Percentiles rank a stretch among this genome's conserved stretches.
These are phyloP conservation scores for Argopecten irradians DNA, from an alignment of 1,140 invertebrate species.

Conservation along the genomic window DNA sequence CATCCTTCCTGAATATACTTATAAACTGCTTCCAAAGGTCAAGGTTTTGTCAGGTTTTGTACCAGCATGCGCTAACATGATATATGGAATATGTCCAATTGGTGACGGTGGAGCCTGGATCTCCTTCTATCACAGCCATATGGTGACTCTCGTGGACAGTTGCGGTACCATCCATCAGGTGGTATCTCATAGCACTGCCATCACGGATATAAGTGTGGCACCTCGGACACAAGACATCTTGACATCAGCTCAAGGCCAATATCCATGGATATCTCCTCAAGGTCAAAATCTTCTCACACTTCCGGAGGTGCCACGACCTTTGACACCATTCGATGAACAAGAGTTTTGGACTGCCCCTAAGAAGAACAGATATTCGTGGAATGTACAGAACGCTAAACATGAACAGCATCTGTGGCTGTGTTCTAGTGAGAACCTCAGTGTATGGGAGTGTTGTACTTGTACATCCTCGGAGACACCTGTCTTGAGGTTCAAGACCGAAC, in stretches of 20 bases:
- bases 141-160: neutral
- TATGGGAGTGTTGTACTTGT: neutral
- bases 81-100: neutral
- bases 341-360: neutral
- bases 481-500: neutral
- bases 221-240: neutral
- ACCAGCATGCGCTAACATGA: neutral
- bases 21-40: neutral
- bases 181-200: neutral
- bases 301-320: neutral
- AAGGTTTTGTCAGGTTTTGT: neutral
- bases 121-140: neutral
- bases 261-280: constrained; percentile 2
- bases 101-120: neutral
- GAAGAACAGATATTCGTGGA: neutral
- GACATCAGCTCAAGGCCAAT: neutral
- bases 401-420: neutral
- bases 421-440: neutral
- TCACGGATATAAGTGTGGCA: neutral
- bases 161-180: neutral
- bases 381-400: neutral
- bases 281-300: neutral
- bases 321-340: neutral
- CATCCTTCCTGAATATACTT: neutral
- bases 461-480: neutral